A percentile compares a stretch with the other conserved stretches of the same genome.
Conservation (phyloP, 2,797 vertebrate genomes). For the Chiroxiphia lanceolata region DNA sequence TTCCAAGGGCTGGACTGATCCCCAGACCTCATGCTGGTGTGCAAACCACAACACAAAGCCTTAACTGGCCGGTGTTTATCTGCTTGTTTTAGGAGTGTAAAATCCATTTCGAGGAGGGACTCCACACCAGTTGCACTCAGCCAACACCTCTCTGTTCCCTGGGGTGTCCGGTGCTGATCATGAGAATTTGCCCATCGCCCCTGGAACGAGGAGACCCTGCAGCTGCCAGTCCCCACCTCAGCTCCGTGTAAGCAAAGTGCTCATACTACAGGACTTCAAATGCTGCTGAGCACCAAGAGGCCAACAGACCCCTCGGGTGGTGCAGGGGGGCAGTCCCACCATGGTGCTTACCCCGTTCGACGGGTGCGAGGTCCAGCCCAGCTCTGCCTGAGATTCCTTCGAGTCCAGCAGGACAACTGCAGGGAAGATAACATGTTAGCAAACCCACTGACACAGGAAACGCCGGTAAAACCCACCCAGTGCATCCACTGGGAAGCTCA, state of each 20-base stretch:
- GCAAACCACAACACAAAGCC: neutral
- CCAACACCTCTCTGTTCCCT: neutral
- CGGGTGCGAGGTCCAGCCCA: constrained; percentile 93
- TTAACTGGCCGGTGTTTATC: rapidly evolving
- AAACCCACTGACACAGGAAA: neutral
- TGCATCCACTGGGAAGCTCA: rapidly evolving
- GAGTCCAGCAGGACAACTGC: constrained; percentile 93
- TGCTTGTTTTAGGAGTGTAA: too few species aligned
- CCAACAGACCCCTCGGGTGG: rapidly evolving
- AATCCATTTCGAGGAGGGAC: neutral
- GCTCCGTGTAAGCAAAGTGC: rapidly evolving
- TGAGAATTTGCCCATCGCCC: rapidly evolving
- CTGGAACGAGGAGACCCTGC: rapidly evolving
- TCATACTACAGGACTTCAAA: neutral
- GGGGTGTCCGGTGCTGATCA: rapidly evolving
- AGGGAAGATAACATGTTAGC: neutral
- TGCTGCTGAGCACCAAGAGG: rapidly evolving
- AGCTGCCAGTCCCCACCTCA: neutral
- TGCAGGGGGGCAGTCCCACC: neutral
- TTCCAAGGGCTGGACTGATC: neutral
- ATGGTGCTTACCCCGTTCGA: constrained; percentile 87
- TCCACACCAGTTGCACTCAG: rapidly evolving
- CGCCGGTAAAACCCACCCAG: rapidly evolving
- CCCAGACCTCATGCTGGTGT: rapidly evolving
- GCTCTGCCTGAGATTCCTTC: constrained; percentile 93